A percentile compares a stretch with the other conserved stretches of the same genome.
Evolutionary conservation across 2,888 invertebrate species (phyloP).

Genomic region (Autographa gamma): DNA sequence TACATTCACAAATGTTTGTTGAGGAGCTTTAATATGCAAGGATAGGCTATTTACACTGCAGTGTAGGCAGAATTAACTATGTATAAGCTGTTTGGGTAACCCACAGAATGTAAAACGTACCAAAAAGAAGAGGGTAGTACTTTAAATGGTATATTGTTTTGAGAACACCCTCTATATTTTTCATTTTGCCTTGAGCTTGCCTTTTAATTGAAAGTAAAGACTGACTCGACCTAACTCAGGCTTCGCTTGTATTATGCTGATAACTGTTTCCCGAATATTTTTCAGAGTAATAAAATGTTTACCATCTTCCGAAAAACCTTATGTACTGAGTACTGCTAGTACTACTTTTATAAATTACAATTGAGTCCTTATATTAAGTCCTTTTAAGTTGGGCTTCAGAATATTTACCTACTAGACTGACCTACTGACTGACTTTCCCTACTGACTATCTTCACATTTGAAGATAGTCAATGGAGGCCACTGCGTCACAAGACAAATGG

Average conservation of each 20-base stretch:
- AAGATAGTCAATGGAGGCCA: too few relatives aligned
- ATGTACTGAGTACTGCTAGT: too few relatives aligned
- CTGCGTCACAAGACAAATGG: too few relatives aligned
- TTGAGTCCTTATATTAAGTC: too few relatives aligned
- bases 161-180: background rate
- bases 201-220: background rate
- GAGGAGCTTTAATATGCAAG: conserved; percentile 45
- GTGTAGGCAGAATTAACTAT: conserved; percentile 31
- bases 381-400: too few relatives aligned
- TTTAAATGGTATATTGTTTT: conserved; percentile 11
- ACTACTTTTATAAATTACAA: too few relatives aligned
- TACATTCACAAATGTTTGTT: conserved; percentile 36
- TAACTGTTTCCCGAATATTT: background rate
- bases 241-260: background rate
- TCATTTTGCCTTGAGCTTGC: background rate
- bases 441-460: too few relatives aligned
- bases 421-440: too few relatives aligned
- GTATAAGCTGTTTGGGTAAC: conserved; percentile 11
- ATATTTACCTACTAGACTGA: too few relatives aligned
- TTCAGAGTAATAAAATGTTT: too few relatives aligned
- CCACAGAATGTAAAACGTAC: conserved; percentile 25
- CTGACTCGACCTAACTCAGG: background rate
- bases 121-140: conserved; percentile 5
- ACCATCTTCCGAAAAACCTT: too few relatives aligned
- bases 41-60: conserved; percentile 26